A percentile compares a stretch with the other conserved stretches of the same genome.
phyloP scores from a whole-genome alignment of 2,113 vertebrate species.

The Dromiciops gliroides region DNA sequence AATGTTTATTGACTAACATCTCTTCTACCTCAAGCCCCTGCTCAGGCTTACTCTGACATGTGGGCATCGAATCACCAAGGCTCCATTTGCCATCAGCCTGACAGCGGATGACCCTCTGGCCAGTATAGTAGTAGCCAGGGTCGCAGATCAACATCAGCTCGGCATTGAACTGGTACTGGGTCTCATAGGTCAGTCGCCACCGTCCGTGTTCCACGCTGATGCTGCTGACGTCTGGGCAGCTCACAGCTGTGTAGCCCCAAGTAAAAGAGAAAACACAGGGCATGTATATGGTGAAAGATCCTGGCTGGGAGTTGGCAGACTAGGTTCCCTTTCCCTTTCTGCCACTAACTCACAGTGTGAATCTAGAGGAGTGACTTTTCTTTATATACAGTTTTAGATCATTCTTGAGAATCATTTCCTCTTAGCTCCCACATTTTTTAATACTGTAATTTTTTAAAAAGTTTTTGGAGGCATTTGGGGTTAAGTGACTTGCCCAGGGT shows the following conservation, averaged over 20 bases:
- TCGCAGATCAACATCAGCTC: constrained; percentile 98
- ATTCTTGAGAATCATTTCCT: neutral
- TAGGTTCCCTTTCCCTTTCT: neutral
- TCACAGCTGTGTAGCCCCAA: constrained; percentile 85
- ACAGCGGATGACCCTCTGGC: constrained; percentile 93
- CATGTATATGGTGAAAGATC: neutral
- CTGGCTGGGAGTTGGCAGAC: neutral
- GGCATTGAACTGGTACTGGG: constrained; percentile 93
- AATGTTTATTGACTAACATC: neutral
- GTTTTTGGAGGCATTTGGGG: too few relatives aligned
- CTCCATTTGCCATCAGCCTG: constrained; percentile 95
- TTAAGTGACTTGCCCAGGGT: too few relatives aligned
- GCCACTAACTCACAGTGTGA: neutral
- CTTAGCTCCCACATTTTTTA: neutral
- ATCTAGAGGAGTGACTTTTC: neutral
- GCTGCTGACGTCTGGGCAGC: constrained; percentile 93
- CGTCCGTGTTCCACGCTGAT: constrained; percentile 93
- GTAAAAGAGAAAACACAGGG: fast-evolving
- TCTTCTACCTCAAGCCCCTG: neutral
- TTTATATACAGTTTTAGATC: neutral
- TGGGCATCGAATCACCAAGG: constrained; percentile 90
- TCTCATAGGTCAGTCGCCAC: constrained; percentile 96
- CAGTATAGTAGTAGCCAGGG: constrained; percentile 96
- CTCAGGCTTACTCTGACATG: constrained; percentile 91
- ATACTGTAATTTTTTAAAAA: too few relatives aligned